Evolutionary conservation across 2,888 invertebrate genomes (phyloP), one percentile per base, ranked within the genome.

Genomic region (Xylocampa areola): DNA sequence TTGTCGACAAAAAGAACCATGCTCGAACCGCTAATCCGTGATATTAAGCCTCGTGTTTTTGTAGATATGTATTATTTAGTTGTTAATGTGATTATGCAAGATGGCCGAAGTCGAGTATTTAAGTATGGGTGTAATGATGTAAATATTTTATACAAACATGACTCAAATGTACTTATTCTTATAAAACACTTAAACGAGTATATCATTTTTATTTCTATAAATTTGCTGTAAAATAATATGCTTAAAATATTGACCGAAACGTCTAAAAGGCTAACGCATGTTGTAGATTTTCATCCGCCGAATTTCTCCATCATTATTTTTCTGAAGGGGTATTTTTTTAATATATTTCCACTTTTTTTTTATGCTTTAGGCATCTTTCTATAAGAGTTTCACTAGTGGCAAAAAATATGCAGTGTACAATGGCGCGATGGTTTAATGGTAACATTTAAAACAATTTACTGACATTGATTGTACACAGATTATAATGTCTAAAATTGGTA

Each of bases 51-150:
- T 55, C 47, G n/a, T 19, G 36, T 27, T 11, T 33, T 16, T 73
- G 68, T 72, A 68, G 68, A 66, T 68, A 68, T 39, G 29, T 40
- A 37, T 54, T 6, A 11, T 1, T 11, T 35, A 58, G 5, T n/a
- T n/a, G 48, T 21, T 43, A 40, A 21, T 49, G 30, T 48, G 3
- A 35, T 27, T 23, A 14, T 35, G 27, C 33, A 39, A 40, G 25
- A 10, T 11, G 49, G 6, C 43, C 27, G 44, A 40, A 30, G 39
- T 43, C 21, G 52, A 63, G 57, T 60, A 63, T 69, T 61, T 62
- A 65, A 66, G 58, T 39, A 30, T 67, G 61, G 74, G 74, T 76
- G 77, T 74, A 73, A 73, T 71, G 67, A 51, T 82, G 82, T 83
- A 82, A 73, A 83, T 84, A 82, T 73, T 68, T 61, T 50, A 67